Evolutionary conservation across 2,888 invertebrate genomes (phyloP).

Genomic region (Heteropelma amictum): DNA sequence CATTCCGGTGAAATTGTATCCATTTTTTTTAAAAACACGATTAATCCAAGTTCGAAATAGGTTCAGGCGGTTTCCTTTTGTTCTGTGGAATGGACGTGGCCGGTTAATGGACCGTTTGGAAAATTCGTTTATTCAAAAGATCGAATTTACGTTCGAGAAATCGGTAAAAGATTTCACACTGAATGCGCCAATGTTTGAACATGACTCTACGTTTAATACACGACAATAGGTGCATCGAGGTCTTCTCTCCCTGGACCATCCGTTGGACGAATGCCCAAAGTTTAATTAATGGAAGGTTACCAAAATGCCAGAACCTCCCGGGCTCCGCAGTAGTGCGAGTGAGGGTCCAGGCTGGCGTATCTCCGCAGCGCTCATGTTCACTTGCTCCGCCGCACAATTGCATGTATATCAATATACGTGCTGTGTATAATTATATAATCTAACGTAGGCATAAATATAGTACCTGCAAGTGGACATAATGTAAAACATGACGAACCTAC

Average conservation of each 20-base stretch:
- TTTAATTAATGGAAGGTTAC: conserved; percentile 54
- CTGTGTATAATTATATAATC: background rate
- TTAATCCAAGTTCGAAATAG: too few relatives aligned
- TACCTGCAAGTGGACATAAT: background rate
- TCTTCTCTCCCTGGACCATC: conserved; percentile 10
- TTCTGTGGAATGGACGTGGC: too few relatives aligned
- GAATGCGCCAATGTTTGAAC: background rate
- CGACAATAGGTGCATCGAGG: conserved; percentile 47
- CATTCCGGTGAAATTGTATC: too few relatives aligned
- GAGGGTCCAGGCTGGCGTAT: conserved; percentile 31
- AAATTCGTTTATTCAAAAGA: too few relatives aligned
- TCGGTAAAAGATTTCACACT: too few relatives aligned
- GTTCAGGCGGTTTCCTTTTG: too few relatives aligned
- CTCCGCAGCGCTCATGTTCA: background rate
- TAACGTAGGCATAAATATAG: background rate
- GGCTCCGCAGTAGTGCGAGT: conserved; percentile 44
- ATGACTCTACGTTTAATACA: conserved; percentile 5
- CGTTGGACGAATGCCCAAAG: conserved; percentile 53
- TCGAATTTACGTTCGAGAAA: too few relatives aligned
- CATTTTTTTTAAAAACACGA: too few relatives aligned
- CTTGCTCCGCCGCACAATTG: background rate
- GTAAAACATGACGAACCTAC: conserved; percentile 45
- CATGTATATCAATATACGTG: background rate
- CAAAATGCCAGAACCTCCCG: conserved; percentile 34
- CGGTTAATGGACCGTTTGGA: too few relatives aligned